Evolutionary conservation across 1,140 invertebrate species (phyloP), one percentile per base, ranked within the genome.

Genomic region (Brachystomella parvula): DNA sequence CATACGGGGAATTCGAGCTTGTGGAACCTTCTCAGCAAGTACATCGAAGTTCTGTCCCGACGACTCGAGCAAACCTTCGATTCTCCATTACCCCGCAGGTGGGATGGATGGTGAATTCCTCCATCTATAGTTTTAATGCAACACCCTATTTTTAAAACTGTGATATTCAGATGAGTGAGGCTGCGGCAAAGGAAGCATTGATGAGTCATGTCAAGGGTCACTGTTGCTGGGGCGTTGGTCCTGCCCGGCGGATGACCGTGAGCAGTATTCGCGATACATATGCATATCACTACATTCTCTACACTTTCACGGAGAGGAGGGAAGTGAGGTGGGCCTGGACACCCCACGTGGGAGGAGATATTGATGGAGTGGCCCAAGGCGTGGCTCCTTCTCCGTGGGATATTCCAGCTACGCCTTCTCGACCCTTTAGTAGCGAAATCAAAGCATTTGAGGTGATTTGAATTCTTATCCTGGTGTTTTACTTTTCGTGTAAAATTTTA

Each of bases 231-330:
- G 82, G 83, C 2, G 76, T 75, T 47, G 73, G 74, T 0, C 80
- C 82, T 3, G 83, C 81, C 3, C 74, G 77, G 60, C 73, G 81
- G 49, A 79, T 84, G 76, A 72, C 76, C n/a, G 78, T 84, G 28
- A 80, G 75, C 12, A 78, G 79, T 59, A 77, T 84, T 9, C 72
- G 77, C 30, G 78, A 81, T 63, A 78, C 79, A n/a, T 81, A 75
- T 66, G 81, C 83, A 53, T 82, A 82, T 71, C 81, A 83, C 74
- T 85, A 85, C 68, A 78, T 81, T 24, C 74, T 85, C 65, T 81
- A 85, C 72, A 83, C 81, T n/a, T 85, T 83, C 74, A 81, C 81
- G 12, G 83, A 85, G 72, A 80, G 80, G 33, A 75, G 83, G 26
- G 79, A 81, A 59, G 81, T 81, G 15, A 74, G 77, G 26, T 85